Conservation (phyloP, 2,113 vertebrate species). For the Solea senegalensis region DNA sequence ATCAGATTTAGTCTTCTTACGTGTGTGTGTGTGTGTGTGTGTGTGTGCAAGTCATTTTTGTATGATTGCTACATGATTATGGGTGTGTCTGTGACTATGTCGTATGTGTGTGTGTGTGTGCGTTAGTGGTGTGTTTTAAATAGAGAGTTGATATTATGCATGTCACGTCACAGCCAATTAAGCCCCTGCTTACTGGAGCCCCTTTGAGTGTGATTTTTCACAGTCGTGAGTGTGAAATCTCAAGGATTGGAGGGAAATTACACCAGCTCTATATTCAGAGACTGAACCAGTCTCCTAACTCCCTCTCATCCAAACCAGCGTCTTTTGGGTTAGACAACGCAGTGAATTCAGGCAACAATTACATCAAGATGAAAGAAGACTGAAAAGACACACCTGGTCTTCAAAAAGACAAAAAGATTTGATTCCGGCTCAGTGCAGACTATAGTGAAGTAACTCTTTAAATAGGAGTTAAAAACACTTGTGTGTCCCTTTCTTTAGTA, state of each 20-base stretch:
- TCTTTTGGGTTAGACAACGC: slow-evolving; percentile 15
- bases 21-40: background rate
- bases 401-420: no score
- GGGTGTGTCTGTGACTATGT: slow-evolving; percentile 2
- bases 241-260: slow-evolving; percentile 72
- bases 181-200: slow-evolving; percentile 65
- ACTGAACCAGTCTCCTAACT: slow-evolving; percentile 31
- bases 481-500: background rate
- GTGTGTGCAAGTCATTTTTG: background rate
- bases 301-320: slow-evolving; percentile 30
- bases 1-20: slow-evolving; percentile 17
- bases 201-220: slow-evolving; percentile 81
- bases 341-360: slow-evolving; percentile 1
- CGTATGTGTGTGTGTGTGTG: slow-evolving; percentile 11
- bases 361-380: no score
- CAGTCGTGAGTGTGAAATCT: slow-evolving; percentile 79
- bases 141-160: slow-evolving; percentile 61
- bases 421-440: background rate
- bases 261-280: slow-evolving; percentile 70
- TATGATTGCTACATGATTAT: background rate
- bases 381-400: no score
- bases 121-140: slow-evolving; percentile 51
- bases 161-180: slow-evolving; percentile 77
- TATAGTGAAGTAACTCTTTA: no score
- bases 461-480: no score